A percentile compares a stretch with the other conserved stretches of the same genome.
phyloP scores from a whole-genome alignment of 2,113 vertebrate species.

The Eclectus roratus region DNA sequence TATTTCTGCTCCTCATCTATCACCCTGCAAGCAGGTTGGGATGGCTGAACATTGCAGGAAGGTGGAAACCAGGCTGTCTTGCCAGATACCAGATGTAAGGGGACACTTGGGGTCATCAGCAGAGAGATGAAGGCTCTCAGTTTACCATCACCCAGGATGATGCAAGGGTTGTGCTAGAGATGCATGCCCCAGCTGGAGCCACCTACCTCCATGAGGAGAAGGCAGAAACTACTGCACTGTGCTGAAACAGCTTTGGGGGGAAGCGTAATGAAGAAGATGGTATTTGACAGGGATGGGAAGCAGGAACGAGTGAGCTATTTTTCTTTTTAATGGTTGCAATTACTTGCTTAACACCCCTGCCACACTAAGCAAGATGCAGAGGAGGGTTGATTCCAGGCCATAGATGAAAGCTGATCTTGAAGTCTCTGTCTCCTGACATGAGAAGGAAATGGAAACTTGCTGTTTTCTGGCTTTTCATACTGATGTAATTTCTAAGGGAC shows the following conservation, averaged over 20 bases:
- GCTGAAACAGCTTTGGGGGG: background rate
- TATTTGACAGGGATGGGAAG: background rate
- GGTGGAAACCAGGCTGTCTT: background rate
- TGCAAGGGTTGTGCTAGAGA: background rate
- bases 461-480: conserved; percentile 35
- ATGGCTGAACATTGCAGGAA: background rate
- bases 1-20: background rate
- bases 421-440: conserved; percentile 8
- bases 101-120: background rate
- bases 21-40: background rate
- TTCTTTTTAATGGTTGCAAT: conserved; percentile 33
- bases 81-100: background rate
- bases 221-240: background rate
- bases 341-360: conserved; percentile 29
- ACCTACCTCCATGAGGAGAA: background rate
- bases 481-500: conserved; percentile 42
- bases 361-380: background rate
- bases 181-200: background rate
- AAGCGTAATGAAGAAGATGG: background rate
- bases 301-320: background rate
- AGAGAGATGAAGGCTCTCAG: background rate
- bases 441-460: conserved; percentile 44
- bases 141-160: background rate
- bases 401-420: conserved; percentile 39
- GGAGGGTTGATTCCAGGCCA: conserved; percentile 2